These are phyloP conservation scores for Enteromius mattozi DNA, from an alignment of 2,797 vertebrate species.

Conservation along the genomic window DNA sequence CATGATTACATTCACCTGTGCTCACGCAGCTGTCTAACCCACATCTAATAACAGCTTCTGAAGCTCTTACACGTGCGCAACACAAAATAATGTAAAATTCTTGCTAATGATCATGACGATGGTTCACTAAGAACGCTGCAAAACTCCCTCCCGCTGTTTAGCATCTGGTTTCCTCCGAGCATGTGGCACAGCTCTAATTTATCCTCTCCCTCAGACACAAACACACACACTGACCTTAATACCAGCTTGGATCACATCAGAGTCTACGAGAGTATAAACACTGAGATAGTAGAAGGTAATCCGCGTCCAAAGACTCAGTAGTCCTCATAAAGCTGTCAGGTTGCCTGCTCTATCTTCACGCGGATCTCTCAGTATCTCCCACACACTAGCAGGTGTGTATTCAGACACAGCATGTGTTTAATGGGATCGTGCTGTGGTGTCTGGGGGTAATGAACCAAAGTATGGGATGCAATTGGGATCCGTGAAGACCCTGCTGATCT, in stretches of 20 bases:
- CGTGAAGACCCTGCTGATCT: conserved; percentile 32
- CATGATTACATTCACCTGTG: background rate
- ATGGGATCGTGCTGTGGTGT: conserved; percentile 1
- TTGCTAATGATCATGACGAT: conserved; percentile 17
- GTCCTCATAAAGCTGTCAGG: conserved; percentile 49
- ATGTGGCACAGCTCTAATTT: conserved; percentile 51
- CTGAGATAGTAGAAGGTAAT: conserved; percentile 35
- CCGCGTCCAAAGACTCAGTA: background rate
- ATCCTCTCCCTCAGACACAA: conserved; percentile 33
- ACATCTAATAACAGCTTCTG: conserved; percentile 1
- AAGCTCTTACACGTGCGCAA: background rate
- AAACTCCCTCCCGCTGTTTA: conserved; percentile 48
- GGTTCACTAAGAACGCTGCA: conserved; percentile 3
- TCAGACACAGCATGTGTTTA: conserved; percentile 39
- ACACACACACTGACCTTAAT: conserved; percentile 68
- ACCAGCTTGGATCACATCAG: conserved; percentile 63
- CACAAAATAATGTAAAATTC: background rate
- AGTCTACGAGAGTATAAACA: conserved; percentile 54
- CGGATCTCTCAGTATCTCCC: background rate
- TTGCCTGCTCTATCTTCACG: background rate
- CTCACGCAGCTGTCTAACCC: background rate
- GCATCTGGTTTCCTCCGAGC: conserved; percentile 61
- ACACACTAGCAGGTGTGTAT: conserved; percentile 15
- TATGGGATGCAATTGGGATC: conserved; percentile 35
- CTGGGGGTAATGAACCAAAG: conserved; percentile 30